Conservation (phyloP, 2,113 vertebrate genomes). For the Platichthys flesus region DNA sequence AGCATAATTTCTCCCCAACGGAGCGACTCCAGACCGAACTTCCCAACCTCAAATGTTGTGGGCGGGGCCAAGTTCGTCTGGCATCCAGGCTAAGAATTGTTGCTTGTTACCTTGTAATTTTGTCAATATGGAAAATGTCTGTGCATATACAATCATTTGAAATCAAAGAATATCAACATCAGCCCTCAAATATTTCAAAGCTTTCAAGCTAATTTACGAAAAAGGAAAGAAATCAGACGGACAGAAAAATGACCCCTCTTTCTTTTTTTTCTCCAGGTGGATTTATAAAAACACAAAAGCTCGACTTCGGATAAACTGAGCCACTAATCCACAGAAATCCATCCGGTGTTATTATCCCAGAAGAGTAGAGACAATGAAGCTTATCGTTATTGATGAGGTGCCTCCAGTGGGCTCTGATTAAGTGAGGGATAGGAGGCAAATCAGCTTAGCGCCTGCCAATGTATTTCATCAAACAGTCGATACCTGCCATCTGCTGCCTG, state of each 20-base stretch:
- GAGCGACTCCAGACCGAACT: too few species aligned
- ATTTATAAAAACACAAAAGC: constrained; percentile 24
- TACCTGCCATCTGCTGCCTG: constrained; percentile 21
- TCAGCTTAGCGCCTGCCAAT: constrained; percentile 15
- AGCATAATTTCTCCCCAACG: too few species aligned
- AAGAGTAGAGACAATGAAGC: constrained; percentile 4
- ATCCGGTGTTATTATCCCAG: constrained; percentile 10
- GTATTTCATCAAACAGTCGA: constrained; percentile 22
- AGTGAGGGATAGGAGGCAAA: constrained; percentile 37
- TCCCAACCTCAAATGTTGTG: too few species aligned
- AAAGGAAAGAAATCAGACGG: not conserved
- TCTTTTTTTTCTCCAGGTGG: not conserved
- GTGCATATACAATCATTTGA: too few species aligned
- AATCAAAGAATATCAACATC: not conserved
- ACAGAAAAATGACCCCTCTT: not conserved
- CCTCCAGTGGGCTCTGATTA: constrained; percentile 34
- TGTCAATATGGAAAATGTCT: too few species aligned
- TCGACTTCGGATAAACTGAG: not conserved
- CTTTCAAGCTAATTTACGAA: not conserved
- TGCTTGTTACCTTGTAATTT: too few species aligned
- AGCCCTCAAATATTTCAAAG: not conserved
- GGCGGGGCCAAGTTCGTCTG: too few species aligned
- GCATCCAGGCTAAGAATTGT: too few species aligned
- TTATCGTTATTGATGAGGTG: constrained; percentile 43
- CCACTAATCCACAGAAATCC: constrained; percentile 35